phyloP scores from a whole-genome alignment of 2,797 vertebrate genomes.

The Myripristis murdjan region DNA sequence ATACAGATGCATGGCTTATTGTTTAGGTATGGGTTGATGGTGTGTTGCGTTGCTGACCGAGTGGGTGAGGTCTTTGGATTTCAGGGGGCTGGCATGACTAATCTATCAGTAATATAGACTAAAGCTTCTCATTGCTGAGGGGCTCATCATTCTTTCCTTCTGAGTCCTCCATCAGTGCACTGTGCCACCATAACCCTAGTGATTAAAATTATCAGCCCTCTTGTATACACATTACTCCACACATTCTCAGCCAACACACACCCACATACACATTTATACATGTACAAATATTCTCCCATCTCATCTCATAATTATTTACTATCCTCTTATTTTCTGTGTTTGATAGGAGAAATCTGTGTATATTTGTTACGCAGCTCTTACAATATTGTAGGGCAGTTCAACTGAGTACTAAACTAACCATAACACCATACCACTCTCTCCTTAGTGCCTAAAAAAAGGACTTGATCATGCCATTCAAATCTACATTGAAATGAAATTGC shows the following conservation, averaged over 20 bases:
- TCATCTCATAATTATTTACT: slow-evolving; percentile 8
- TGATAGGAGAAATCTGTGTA: slow-evolving; percentile 4
- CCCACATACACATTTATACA: slow-evolving; percentile 4
- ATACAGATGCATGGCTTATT: slow-evolving; percentile 21
- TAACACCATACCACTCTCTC: neutral
- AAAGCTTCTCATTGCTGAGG: slow-evolving; percentile 70
- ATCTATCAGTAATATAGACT: slow-evolving; percentile 71
- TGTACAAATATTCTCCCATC: slow-evolving; percentile 1
- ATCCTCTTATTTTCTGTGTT: neutral
- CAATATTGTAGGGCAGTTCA: slow-evolving; percentile 13
- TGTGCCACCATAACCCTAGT: slow-evolving; percentile 52
- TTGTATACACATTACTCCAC: slow-evolving; percentile 20
- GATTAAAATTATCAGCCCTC: slow-evolving; percentile 53
- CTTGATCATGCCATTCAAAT: slow-evolving; percentile 11
- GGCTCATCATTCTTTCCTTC: slow-evolving; percentile 80
- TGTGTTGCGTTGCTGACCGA: slow-evolving; percentile 42
- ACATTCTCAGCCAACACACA: slow-evolving; percentile 8
- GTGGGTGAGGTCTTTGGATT: slow-evolving; percentile 58
- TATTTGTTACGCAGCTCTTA: slow-evolving; percentile 22
- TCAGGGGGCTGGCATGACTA: slow-evolving; percentile 63
- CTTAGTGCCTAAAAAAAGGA: neutral
- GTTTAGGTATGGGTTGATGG: slow-evolving; percentile 12
- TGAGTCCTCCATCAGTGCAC: slow-evolving; percentile 64
- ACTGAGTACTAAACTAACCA: neutral
- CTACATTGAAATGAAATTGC: slow-evolving; percentile 3